Conservation (phyloP, 2,113 vertebrate genomes). For the Myrmophylax atrothorax region DNA sequence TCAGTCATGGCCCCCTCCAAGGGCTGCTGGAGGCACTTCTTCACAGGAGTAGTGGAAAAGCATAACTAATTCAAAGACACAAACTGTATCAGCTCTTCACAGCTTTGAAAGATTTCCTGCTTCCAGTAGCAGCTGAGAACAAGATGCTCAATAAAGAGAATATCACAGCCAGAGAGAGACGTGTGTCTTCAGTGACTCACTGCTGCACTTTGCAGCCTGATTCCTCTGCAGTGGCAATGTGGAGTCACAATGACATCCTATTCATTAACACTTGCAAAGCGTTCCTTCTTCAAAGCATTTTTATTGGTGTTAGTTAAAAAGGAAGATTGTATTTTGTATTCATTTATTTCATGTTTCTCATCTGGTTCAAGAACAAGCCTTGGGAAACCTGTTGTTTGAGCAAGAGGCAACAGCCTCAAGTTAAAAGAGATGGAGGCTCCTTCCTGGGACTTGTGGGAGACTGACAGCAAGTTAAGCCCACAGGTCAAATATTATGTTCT, state of each 20-base stretch:
- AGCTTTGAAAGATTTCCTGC: slow-evolving; percentile 19
- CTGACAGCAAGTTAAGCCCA: not conserved
- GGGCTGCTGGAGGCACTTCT: not conserved
- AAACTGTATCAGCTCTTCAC: not conserved
- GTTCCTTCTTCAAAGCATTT: not conserved
- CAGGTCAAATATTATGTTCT: slow-evolving; percentile 24
- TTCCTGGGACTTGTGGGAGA: slow-evolving; percentile 18
- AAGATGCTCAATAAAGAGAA: slow-evolving; percentile 2
- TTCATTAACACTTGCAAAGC: not conserved
- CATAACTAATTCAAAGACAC: not conserved
- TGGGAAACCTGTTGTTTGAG: not conserved
- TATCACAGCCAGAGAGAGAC: not conserved
- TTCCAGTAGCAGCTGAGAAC: slow-evolving; percentile 45
- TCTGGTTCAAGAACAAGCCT: not conserved
- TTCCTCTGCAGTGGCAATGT: not conserved
- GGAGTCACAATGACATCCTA: not conserved
- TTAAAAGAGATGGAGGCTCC: not conserved
- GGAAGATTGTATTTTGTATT: not conserved
- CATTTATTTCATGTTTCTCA: not conserved
- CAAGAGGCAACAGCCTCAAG: not conserved
- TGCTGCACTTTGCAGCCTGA: not conserved
- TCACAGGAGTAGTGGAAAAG: not conserved
- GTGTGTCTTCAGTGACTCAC: not conserved
- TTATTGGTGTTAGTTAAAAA: not conserved
- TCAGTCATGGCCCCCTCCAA: not conserved